Evolutionary conservation across 2,888 invertebrate species (phyloP).

Genomic region (Acrobasis suavella): DNA sequence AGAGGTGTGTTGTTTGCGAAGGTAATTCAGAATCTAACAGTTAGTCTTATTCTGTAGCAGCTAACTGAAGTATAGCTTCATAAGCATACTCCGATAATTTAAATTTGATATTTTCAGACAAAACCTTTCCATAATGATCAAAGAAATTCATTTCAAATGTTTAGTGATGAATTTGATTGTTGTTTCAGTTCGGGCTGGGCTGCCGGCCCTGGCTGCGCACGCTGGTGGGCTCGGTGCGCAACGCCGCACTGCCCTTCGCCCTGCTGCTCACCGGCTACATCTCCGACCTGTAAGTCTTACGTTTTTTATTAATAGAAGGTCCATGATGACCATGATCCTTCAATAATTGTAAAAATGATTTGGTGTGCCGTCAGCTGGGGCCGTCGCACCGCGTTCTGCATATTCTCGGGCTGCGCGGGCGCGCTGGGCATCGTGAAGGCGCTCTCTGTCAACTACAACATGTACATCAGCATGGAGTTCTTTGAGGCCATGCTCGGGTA

Average conservation of each 20-base stretch:
- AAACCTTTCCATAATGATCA: no score
- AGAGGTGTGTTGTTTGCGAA: slow-evolving; percentile 50
- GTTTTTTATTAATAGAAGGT: no score
- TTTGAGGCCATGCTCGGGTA: slow-evolving; percentile 80
- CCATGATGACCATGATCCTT: no score
- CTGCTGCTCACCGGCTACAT: slow-evolving; percentile 86
- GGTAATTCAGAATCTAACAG: no score
- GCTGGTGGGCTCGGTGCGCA: slow-evolving; percentile 88
- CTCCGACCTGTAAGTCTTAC: slow-evolving; percentile 82
- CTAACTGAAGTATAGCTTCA: no score
- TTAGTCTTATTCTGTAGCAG: no score
- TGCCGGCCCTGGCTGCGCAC: slow-evolving; percentile 88
- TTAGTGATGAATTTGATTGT: neutral
- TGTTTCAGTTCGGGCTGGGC: slow-evolving; percentile 83
- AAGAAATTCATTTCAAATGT: no score
- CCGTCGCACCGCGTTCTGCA: slow-evolving; percentile 78
- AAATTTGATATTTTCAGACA: no score
- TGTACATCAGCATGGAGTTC: slow-evolving; percentile 82
- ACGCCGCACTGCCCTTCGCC: slow-evolving; percentile 86
- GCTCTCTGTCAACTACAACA: slow-evolving; percentile 77
- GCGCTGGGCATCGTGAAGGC: slow-evolving; percentile 78
- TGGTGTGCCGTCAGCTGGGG: slow-evolving; percentile 66
- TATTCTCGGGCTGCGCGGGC: slow-evolving; percentile 72
- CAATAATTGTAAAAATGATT: neutral
- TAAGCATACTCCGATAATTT: no score